phyloP scores from a whole-genome alignment of 64 coral and sea anemone species.

The Hydrozoanthus tunicans region DNA sequence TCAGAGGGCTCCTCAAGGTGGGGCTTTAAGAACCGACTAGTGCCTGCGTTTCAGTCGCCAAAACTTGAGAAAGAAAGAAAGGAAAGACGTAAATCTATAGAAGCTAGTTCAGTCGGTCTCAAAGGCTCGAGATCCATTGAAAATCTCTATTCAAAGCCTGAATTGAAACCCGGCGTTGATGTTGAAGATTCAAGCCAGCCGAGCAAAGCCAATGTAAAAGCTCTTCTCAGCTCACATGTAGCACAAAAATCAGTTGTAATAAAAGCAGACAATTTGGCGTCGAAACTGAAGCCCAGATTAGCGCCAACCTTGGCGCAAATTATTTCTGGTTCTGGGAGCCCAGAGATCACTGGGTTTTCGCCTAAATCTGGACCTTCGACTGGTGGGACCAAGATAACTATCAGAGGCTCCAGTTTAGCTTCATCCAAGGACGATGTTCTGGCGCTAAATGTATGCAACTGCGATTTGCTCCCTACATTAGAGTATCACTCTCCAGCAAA shows the following conservation, averaged over 20 bases:
- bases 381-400: slow-evolving; percentile 82
- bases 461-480: slow-evolving; percentile 64
- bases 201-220: neutral
- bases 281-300: slow-evolving; percentile 64
- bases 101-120: slow-evolving; percentile 57
- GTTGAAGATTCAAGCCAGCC: neutral
- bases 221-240: neutral
- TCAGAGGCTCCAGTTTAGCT: slow-evolving; percentile 85
- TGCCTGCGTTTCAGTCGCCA: neutral
- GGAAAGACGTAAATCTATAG: slow-evolving; percentile 71
- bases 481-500: slow-evolving; percentile 95
- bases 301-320: slow-evolving; percentile 89
- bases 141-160: slow-evolving; percentile 67
- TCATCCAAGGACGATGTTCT: slow-evolving; percentile 67
- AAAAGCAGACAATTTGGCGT: slow-evolving; percentile 24
- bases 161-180: neutral
- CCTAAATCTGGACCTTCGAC: slow-evolving; percentile 83
- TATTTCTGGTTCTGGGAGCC: slow-evolving; percentile 68
- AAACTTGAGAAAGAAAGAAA: slow-evolving; percentile 52
- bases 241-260: slow-evolving; percentile 12
- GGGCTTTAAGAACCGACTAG: slow-evolving; percentile 16
- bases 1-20: slow-evolving; percentile 27
- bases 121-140: slow-evolving; percentile 80
- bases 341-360: slow-evolving; percentile 92
- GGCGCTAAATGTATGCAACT: slow-evolving; percentile 70